Percentiles rank a stretch among this genome's conserved stretches.
phyloP scores from a whole-genome alignment of 1,140 invertebrate species.

The Nylanderia fulva region DNA sequence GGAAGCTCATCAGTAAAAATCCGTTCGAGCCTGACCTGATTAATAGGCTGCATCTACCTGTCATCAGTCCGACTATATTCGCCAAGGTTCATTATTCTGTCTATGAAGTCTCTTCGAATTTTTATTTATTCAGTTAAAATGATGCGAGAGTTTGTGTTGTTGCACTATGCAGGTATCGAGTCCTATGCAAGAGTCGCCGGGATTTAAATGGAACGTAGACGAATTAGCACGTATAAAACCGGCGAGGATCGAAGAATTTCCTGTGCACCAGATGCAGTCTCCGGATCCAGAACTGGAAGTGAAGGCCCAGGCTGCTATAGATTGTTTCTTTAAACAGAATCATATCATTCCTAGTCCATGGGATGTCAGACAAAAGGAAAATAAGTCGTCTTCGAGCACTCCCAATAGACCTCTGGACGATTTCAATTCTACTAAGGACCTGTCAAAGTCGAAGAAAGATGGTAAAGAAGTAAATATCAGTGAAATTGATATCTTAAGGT shows the following conservation, averaged over 20 bases:
- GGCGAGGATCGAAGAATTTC: constrained; percentile 86
- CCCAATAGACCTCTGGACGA: background rate
- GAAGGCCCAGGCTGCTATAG: constrained; percentile 86
- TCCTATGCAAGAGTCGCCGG: constrained; percentile 79
- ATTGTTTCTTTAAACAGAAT: constrained; percentile 85
- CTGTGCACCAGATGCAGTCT: constrained; percentile 84
- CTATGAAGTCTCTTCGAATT: background rate
- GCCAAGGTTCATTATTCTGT: constrained; percentile 68
- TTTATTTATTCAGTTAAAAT: constrained; percentile 6
- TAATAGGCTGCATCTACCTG: constrained; percentile 82
- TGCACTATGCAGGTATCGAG: constrained; percentile 67
- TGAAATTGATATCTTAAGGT: background rate
- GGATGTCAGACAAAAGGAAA: constrained; percentile 71
- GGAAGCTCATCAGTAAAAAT: constrained; percentile 82
- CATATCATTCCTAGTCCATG: constrained; percentile 86
- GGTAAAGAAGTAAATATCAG: constrained; percentile 63
- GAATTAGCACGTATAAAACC: constrained; percentile 86
- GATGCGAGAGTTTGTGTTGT: background rate
- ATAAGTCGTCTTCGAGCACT: constrained; percentile 46
- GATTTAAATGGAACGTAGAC: constrained; percentile 87
- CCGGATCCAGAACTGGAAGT: constrained; percentile 86
- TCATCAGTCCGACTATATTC: constrained; percentile 84
- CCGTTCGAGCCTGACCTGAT: constrained; percentile 83
- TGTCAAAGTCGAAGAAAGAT: constrained; percentile 74
- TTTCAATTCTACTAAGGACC: constrained; percentile 43